A percentile compares a stretch with the other conserved stretches of the same genome.
Evolutionary conservation across 2,113 vertebrate genomes (phyloP).

Genomic region (Cyphomyrus plagiostoma): DNA sequence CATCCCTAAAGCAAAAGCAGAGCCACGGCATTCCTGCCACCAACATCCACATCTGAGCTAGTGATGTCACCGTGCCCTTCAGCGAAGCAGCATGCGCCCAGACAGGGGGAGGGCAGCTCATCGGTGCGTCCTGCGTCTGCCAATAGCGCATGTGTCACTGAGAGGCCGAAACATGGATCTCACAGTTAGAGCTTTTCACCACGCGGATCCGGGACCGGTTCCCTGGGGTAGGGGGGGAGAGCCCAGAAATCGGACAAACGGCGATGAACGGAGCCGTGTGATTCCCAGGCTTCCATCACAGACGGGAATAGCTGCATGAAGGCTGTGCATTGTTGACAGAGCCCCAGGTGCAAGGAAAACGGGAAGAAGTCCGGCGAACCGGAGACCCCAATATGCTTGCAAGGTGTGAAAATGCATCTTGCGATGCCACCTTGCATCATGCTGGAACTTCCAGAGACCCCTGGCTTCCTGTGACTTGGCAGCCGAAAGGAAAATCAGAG

Average conservation of each 20-base stretch:
- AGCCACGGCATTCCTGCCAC: neutral
- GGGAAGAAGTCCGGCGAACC: neutral
- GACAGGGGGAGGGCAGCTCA: neutral
- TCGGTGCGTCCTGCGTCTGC: neutral
- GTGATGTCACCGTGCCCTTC: neutral
- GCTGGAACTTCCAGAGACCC: neutral
- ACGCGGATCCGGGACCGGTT: neutral
- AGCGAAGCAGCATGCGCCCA: neutral
- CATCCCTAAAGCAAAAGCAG: neutral
- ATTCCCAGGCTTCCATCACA: neutral
- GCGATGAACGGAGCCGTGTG: neutral
- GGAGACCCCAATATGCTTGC: neutral
- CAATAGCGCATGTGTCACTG: neutral
- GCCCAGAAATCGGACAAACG: neutral
- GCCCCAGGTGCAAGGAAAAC: neutral
- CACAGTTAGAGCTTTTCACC: neutral
- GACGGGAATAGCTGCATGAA: neutral
- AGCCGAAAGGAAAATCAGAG: neutral
- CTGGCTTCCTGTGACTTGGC: neutral
- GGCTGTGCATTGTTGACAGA: neutral
- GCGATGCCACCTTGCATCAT: rapidly evolving
- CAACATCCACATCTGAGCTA: neutral
- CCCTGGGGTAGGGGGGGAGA: neutral
- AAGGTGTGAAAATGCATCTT: neutral
- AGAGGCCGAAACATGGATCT: neutral